Conservation (phyloP, 2,113 vertebrate species). For the Labeo rohita region DNA sequence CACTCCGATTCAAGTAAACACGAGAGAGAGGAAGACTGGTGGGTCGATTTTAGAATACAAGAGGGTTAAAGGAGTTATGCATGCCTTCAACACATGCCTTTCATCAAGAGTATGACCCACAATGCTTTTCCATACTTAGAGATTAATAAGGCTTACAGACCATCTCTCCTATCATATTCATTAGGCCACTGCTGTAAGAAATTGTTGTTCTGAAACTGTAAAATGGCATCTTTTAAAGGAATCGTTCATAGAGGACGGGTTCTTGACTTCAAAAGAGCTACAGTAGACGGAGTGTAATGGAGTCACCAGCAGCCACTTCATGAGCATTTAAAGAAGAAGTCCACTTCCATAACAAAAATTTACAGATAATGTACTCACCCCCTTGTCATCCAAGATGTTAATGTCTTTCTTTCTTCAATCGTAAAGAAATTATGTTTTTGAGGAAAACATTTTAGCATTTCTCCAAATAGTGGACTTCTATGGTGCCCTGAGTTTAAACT, state of each 20-base stretch:
- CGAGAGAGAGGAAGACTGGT: conserved; percentile 37
- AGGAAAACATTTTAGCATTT: too few species aligned
- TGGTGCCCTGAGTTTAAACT: too few species aligned
- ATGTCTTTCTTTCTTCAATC: too few species aligned
- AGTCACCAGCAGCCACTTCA: background rate
- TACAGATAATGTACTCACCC: too few species aligned
- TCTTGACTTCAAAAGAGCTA: background rate
- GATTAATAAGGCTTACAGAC: background rate
- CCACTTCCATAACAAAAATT: too few species aligned
- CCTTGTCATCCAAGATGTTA: too few species aligned
- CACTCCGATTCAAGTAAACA: conserved; percentile 19
- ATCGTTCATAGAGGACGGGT: background rate
- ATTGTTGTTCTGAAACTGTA: background rate
- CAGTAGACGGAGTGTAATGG: background rate
- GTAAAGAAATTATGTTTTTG: too few species aligned
- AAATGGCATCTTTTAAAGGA: background rate
- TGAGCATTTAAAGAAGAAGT: too few species aligned
- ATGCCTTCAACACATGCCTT: conserved; percentile 70
- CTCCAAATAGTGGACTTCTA: too few species aligned
- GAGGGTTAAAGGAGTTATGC: conserved; percentile 62
- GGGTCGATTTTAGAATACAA: conserved; percentile 46
- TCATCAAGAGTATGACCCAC: conserved; percentile 48
- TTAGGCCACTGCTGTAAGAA: background rate
- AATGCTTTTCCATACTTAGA: background rate
- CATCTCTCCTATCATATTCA: background rate